Conservation (phyloP, 2,797 vertebrate genomes). For the Tragopan temminckii region DNA sequence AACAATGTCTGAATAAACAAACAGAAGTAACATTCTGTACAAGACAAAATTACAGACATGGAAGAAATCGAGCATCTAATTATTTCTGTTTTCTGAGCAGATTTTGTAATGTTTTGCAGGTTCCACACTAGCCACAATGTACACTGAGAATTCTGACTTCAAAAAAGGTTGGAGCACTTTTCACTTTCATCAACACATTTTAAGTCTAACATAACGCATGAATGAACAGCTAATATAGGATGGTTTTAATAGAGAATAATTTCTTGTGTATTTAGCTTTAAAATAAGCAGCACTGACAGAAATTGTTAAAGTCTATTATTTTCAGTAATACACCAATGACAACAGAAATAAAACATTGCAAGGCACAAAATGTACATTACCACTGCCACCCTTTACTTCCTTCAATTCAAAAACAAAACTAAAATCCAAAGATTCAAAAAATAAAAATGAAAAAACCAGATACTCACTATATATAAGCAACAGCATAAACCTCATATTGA, state of each 20-base stretch:
- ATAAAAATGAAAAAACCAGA: background rate
- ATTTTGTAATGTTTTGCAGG: background rate
- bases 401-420: background rate
- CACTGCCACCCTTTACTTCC: background rate
- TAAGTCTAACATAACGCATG: background rate
- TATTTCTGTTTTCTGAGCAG: background rate
- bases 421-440: background rate
- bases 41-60: background rate
- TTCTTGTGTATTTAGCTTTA: background rate
- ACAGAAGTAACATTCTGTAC: background rate
- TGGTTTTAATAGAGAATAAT: background rate
- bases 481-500: background rate
- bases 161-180: background rate
- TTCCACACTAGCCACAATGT: accelerated
- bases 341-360: background rate
- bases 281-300: background rate
- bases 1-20: background rate
- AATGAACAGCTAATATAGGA: background rate
- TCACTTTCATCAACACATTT: background rate
- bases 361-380: background rate
- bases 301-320: background rate
- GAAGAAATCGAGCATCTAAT: background rate
- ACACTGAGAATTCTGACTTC: background rate
- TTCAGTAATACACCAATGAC: background rate
- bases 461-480: background rate